Evolutionary conservation across 2,888 invertebrate species (phyloP).

Genomic region (Sinelater perroti): DNA sequence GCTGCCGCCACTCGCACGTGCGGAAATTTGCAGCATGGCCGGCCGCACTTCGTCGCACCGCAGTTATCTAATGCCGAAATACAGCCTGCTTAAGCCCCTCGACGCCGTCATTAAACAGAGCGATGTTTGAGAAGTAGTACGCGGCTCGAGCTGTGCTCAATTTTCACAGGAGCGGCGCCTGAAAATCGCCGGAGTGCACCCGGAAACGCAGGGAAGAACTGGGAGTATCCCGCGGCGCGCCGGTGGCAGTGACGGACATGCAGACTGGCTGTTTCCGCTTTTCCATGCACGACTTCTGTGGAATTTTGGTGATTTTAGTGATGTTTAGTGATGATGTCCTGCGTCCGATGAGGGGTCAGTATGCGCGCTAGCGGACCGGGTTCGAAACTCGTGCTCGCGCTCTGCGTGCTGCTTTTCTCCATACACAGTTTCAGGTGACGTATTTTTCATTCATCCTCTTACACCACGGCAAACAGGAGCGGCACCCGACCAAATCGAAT

Average conservation of each 20-base stretch:
- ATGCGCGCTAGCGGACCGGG: constrained; percentile 40
- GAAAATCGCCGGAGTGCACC: constrained; percentile 34
- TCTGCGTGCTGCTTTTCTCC: constrained; percentile 43
- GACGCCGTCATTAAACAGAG: constrained; percentile 27
- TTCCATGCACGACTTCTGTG: constrained; percentile 13
- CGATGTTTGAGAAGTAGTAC: constrained; percentile 32
- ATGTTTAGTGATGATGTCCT: constrained; percentile 35
- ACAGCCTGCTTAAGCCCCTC: no score
- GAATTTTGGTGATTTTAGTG: constrained; percentile 33
- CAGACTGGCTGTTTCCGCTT: constrained; percentile 13
- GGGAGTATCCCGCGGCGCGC: no score
- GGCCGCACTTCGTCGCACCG: no score
- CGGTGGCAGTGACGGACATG: constrained; percentile 35
- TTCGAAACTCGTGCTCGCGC: constrained; percentile 41
- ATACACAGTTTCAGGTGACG: constrained; percentile 44
- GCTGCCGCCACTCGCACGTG: no score
- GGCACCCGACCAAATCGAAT: no score
- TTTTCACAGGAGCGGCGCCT: constrained; percentile 31
- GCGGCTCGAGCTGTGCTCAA: constrained; percentile 28
- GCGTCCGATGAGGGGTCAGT: constrained; percentile 37
- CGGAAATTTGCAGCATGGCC: no score
- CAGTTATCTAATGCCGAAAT: no score
- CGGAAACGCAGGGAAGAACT: constrained; percentile 32
- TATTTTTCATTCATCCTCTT: not conserved
- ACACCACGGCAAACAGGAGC: no score